A percentile compares a stretch with the other conserved stretches of the same genome.
Evolutionary conservation across 2,113 vertebrate genomes (phyloP).

Genomic region (Mobula birostris): DNA sequence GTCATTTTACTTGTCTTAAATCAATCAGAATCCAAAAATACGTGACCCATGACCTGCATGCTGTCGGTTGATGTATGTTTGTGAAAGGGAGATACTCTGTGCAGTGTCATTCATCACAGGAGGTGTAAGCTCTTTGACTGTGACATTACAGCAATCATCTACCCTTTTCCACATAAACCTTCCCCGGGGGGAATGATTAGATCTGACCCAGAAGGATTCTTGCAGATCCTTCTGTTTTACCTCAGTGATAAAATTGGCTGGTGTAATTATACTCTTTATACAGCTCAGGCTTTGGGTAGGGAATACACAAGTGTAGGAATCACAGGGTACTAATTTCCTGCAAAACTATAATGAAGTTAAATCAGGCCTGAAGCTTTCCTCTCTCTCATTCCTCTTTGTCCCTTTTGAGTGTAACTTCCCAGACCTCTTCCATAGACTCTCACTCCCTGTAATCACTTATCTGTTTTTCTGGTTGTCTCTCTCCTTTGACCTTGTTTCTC

Average conservation of each 20-base stretch:
- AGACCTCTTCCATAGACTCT: neutral
- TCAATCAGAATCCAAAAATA: neutral
- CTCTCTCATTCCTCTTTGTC: neutral
- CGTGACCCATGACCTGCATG: neutral
- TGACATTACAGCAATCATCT: neutral
- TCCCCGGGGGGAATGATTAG: neutral
- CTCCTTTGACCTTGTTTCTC: neutral
- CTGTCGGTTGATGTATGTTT: neutral
- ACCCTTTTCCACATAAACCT: neutral
- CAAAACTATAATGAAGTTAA: neutral
- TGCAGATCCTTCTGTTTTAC: neutral
- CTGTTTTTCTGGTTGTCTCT: neutral
- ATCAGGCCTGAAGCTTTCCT: neutral
- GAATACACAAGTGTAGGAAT: neutral
- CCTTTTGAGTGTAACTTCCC: neutral
- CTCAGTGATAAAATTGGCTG: neutral
- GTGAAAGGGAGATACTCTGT: neutral
- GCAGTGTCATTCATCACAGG: neutral
- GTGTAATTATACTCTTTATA: neutral
- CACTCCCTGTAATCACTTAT: neutral
- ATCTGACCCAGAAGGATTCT: neutral
- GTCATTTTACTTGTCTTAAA: neutral
- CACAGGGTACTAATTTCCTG: neutral
- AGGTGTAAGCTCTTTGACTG: neutral
- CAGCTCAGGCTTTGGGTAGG: neutral